Evolutionary conservation across 2,888 invertebrate species (phyloP), one percentile per base, ranked within the genome.

Genomic region (Drosophila pseudotalamancana): DNA sequence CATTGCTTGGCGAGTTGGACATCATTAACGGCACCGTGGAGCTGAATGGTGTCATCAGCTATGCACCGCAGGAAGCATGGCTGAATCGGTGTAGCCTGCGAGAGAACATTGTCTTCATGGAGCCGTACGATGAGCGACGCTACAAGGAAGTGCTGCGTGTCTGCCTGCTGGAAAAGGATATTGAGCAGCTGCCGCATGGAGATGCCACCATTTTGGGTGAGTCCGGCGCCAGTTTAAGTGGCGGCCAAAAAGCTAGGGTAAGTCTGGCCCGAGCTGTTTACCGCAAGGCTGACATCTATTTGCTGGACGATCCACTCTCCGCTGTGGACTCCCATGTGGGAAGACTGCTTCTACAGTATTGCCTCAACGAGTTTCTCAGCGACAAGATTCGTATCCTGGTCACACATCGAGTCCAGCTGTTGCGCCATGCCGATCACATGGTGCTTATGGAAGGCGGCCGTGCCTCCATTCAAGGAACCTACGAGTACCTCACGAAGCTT

Each of bases 41-140:
- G 23, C 92, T 95, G 0, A 91, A 92, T 12, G 97, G 97, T 1
- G 91, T 91, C 19, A 88, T 95, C 0, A 95, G 95, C 61, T 98
- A 97, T 88, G 95, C 96, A 0, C 93, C 95, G 32, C 97, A 97
- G 88, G 95, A 97, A 77, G 94, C 97, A 0, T 98, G 97, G 97
- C 91, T 96, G 4, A 95, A 95, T 81, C 93, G 89, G 91, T 93
- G 95, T 18, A 96, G 96, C 68, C 95, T 99, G 0, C 93, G 97
- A 3, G 97, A 98, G 84, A 99, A 99, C 90, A 98, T 99, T 61
- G 90, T 98, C 4, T 99, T 99, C 91, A 98, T 98, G 0, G 94
- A 92, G 56, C 89, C 90, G 93, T 84, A 92, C 93, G 64, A 95
- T 93, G 94, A 95, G 43, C 84, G 90, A 16, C 90, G 92, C 9